Evolutionary conservation across 1,140 invertebrate genomes (phyloP), one percentile per base, ranked within the genome.

Genomic region (Procambarus clarkii): DNA sequence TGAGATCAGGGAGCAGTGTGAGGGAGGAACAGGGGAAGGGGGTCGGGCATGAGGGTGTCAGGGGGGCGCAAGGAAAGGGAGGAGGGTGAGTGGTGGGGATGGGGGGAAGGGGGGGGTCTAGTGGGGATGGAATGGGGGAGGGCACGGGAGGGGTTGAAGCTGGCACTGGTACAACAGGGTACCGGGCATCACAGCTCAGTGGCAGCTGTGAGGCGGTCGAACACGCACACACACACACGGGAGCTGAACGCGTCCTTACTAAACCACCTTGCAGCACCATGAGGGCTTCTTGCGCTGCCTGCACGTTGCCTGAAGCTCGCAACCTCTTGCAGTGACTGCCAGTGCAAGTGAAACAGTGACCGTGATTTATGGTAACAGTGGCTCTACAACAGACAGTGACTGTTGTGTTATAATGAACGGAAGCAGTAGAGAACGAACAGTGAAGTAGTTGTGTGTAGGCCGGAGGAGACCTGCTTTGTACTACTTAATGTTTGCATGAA

Each of bases 211-310:
- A 77, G 50, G 24, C 50, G 13, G 71, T 18, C 13, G 18, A 18
- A n/a, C n/a, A n/a, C n/a, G n/a, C n/a, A n/a, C n/a, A n/a, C n/a
- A 76, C n/a, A 50, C 74, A 86, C 64, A 76, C 84, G 15, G n/a
- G 84, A 76, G 69, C 45, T 77, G 48, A 21, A 44, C 45, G 50
- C 44, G n/a, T 54, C n/a, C 48, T 34, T 21, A 24, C 46, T 5
- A n/a, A 87, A 60, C 85, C 54, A 77, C 85, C 54, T 77, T 76
- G 45, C 50, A 45, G 45, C 71, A 78, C 50, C 18, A 87, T 87
- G 85, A 87, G 79, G 18, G 76, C 85, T 44, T 87, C 85, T 21
- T 50, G 85, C 76, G 79, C 74, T 46, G 85, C 76, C 76, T 79
- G 74, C n/a, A 79, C 54, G 76, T 8, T 34, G n/a, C n/a, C 2